These are phyloP conservation scores for Hydropsyche tenuis DNA, from an alignment of 1,140 invertebrate species.

Conservation along the genomic window DNA sequence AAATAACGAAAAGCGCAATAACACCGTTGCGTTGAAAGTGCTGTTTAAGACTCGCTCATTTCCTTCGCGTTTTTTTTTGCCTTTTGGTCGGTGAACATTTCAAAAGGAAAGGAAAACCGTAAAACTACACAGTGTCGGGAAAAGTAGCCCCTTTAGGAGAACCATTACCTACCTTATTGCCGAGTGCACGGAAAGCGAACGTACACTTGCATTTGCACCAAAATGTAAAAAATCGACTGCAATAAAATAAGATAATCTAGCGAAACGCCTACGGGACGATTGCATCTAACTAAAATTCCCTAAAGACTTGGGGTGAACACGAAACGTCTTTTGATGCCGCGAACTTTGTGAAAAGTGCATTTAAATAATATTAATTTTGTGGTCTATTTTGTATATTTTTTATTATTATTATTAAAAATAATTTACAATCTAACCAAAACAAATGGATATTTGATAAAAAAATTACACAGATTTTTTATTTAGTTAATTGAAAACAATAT, in stretches of 20 bases:
- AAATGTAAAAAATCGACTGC: conserved; percentile 22
- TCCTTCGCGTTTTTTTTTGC: too few relatives aligned
- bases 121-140: conserved; percentile 29
- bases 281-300: conserved; percentile 12
- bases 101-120: conserved; percentile 3
- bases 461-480: too few relatives aligned
- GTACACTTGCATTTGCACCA: too few relatives aligned
- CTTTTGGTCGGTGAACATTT: neutral
- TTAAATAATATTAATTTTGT: neutral
- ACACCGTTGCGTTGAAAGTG: too few relatives aligned
- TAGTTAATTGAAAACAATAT: too few relatives aligned
- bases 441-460: too few relatives aligned
- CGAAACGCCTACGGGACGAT: conserved; percentile 13
- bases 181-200: neutral
- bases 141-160: conserved; percentile 25
- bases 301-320: neutral
- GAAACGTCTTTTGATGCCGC: neutral
- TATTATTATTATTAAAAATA: too few relatives aligned
- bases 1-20: too few relatives aligned
- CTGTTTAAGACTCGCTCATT: too few relatives aligned
- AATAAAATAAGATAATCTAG: conserved; percentile 49
- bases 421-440: too few relatives aligned
- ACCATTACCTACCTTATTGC: conserved; percentile 13
- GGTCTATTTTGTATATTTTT: too few relatives aligned
- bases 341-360: neutral